Percentiles rank a stretch among this genome's conserved stretches.
These are phyloP conservation scores for Amphiprion percula DNA, from an alignment of 2,113 vertebrate species.

Conservation along the genomic window DNA sequence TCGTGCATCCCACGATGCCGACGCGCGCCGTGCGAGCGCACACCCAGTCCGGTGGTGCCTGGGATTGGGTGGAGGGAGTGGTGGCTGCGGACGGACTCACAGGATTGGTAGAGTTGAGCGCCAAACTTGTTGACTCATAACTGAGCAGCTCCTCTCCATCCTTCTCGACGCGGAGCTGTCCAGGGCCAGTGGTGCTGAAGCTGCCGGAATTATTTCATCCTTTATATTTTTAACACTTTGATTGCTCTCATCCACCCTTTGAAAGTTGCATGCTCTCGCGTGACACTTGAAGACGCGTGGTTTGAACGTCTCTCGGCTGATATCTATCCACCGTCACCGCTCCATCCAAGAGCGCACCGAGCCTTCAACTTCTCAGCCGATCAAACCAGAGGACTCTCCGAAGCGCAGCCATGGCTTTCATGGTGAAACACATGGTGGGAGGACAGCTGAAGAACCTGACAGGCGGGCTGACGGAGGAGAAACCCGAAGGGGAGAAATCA, in stretches of 20 bases:
- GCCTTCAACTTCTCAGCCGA: slow-evolving; percentile 44
- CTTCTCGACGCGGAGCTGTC: slow-evolving; percentile 76
- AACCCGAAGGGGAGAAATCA: slow-evolving; percentile 90
- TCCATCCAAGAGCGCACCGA: slow-evolving; percentile 51
- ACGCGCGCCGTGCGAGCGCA: slow-evolving; percentile 63
- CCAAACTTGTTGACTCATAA: slow-evolving; percentile 83
- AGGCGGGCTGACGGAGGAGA: slow-evolving; percentile 94
- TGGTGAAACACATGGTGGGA: slow-evolving; percentile 97
- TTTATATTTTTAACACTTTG: not conserved
- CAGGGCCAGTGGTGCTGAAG: slow-evolving; percentile 78
- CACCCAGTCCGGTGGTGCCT: slow-evolving; percentile 64
- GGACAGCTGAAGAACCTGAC: slow-evolving; percentile 98
- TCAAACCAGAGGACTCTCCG: slow-evolving; percentile 31
- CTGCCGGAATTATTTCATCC: slow-evolving; percentile 31
- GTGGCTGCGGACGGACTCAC: slow-evolving; percentile 67
- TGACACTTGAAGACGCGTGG: not conserved
- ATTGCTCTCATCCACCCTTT: not conserved
- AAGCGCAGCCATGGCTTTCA: slow-evolving; percentile 91
- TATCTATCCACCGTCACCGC: slow-evolving; percentile 30
- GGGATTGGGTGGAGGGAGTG: slow-evolving; percentile 77
- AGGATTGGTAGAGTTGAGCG: slow-evolving; percentile 80
- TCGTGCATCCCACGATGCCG: slow-evolving; percentile 56
- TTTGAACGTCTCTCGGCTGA: slow-evolving; percentile 33
- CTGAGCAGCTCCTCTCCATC: slow-evolving; percentile 59
- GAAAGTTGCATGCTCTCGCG: slow-evolving; percentile 11